Evolutionary conservation across 1,140 invertebrate genomes (phyloP).

Genomic region (Amphibalanus amphitrite): DNA sequence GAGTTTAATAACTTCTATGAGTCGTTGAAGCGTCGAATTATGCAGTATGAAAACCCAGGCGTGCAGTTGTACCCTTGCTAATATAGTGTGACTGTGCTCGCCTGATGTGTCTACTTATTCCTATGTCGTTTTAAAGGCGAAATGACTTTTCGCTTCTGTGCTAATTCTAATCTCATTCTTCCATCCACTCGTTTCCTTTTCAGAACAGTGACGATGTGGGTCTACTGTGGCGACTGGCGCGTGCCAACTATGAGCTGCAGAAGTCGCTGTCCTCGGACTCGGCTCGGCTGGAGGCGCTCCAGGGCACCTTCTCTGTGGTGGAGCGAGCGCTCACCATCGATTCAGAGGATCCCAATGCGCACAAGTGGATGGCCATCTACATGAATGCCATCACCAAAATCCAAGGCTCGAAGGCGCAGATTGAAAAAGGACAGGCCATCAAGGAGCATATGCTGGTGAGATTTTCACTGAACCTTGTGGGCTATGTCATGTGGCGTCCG

Average conservation of each 20-base stretch:
- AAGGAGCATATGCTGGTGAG: conserved; percentile 50
- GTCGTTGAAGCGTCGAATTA: too few relatives aligned
- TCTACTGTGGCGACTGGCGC: conserved; percentile 50
- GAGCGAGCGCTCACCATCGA: conserved; percentile 36
- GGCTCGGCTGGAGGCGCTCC: conserved; percentile 37
- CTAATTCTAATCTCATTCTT: too few relatives aligned
- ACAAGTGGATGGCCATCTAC: conserved; percentile 63
- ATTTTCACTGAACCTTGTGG: too few relatives aligned
- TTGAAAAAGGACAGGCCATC: conserved; percentile 45
- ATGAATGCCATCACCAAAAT: conserved; percentile 42
- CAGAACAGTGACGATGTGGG: conserved; percentile 37
- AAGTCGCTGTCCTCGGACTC: conserved; percentile 36
- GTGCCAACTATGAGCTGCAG: conserved; percentile 53
- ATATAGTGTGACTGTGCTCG: too few relatives aligned
- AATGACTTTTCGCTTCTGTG: too few relatives aligned
- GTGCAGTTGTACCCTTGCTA: too few relatives aligned
- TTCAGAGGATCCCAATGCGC: conserved; percentile 37
- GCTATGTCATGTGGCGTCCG: too few relatives aligned
- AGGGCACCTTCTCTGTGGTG: conserved; percentile 25
- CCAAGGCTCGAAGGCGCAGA: conserved; percentile 43
- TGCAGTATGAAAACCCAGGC: too few relatives aligned
- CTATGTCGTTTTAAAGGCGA: too few relatives aligned
- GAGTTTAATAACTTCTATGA: too few relatives aligned
- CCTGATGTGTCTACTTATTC: too few relatives aligned
- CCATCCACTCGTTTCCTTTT: too few relatives aligned